phyloP scores from a whole-genome alignment of 2,113 vertebrate genomes.

The Fukomys damarensis region DNA sequence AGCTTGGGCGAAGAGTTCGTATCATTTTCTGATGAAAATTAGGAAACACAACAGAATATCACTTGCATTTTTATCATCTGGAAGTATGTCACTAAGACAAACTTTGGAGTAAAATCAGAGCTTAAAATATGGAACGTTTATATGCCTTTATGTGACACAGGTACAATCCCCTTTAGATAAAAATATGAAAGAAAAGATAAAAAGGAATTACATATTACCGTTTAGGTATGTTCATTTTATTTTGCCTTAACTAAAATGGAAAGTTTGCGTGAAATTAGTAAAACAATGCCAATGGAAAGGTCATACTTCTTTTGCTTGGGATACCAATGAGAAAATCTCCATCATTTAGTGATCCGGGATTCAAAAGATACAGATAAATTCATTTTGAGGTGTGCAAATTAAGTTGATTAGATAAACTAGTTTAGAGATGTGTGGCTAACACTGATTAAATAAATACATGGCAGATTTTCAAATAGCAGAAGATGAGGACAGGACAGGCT shows the following conservation, averaged over 20 bases:
- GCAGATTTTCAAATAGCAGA: neutral
- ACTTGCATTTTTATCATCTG: neutral
- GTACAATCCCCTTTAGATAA: neutral
- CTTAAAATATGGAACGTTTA: neutral
- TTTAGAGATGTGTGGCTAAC: neutral
- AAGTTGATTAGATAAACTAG: neutral
- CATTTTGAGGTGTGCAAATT: neutral
- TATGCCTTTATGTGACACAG: neutral
- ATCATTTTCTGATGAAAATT: neutral
- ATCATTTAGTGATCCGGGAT: neutral
- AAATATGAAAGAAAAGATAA: slow-evolving; percentile 1
- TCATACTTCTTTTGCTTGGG: neutral
- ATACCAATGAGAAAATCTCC: neutral
- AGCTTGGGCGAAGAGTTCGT: neutral
- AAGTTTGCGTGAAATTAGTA: neutral
- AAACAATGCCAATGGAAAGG: neutral
- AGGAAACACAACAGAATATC: neutral
- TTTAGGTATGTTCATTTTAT: neutral
- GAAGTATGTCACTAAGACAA: neutral
- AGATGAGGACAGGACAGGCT: neutral
- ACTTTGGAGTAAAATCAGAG: neutral
- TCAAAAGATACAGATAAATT: neutral
- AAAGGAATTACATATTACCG: neutral
- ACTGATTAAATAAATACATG: neutral
- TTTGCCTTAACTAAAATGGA: neutral